Percentiles rank a stretch among this genome's conserved stretches.
Conservation (phyloP, 2,888 invertebrate species). For the Sinotaia quadrata region DNA sequence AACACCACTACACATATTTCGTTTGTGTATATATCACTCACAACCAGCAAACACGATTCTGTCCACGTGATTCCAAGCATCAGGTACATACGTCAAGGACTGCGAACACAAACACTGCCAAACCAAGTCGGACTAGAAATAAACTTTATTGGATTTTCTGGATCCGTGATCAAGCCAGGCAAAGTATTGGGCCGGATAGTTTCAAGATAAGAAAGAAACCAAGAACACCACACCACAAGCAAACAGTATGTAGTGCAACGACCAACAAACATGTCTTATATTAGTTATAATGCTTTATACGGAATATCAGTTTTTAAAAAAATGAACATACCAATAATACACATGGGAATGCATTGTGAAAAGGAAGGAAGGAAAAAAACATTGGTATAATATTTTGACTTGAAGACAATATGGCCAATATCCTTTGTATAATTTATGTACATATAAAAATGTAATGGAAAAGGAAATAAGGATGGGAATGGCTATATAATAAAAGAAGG, state of each 20-base stretch:
- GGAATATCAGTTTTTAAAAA: too few species aligned
- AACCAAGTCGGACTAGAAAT: conserved; percentile 17
- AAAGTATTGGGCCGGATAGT: too few species aligned
- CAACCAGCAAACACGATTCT: too few species aligned
- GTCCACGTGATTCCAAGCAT: too few species aligned
- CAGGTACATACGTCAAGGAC: background rate
- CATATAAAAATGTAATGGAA: background rate
- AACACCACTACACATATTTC: too few species aligned
- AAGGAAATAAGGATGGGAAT: background rate
- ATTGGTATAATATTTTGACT: background rate
- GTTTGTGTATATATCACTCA: too few species aligned
- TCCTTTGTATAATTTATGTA: background rate
- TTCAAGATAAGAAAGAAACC: too few species aligned
- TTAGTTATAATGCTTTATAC: too few species aligned
- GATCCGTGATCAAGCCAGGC: conserved; percentile 27
- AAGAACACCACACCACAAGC: too few species aligned
- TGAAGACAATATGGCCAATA: background rate
- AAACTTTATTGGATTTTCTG: conserved; percentile 26
- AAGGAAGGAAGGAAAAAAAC: background rate
- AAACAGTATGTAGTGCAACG: too few species aligned
- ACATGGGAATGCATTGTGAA: background rate
- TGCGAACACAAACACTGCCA: conserved; percentile 8
- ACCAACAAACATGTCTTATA: too few species aligned
- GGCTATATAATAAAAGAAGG: too few species aligned
- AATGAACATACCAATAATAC: background rate